Percentiles rank a stretch among this genome's conserved stretches.
These are phyloP conservation scores for Melanostigma gelatinosum DNA, from an alignment of 2,113 vertebrate species.

Conservation along the genomic window DNA sequence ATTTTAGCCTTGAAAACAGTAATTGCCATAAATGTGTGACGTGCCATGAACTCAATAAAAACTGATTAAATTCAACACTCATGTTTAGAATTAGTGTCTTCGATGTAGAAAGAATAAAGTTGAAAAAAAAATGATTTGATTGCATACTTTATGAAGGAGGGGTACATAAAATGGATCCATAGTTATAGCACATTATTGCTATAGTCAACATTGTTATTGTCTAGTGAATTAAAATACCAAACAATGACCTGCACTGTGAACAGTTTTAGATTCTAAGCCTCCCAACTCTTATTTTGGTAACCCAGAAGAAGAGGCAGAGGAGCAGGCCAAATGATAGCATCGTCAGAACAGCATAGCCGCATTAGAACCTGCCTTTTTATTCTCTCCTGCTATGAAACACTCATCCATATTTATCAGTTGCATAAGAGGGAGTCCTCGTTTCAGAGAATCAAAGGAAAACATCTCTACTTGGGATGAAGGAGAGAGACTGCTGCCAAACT, in stretches of 20 bases:
- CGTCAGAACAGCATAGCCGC: slow-evolving; percentile 39
- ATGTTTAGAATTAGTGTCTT: too few relatives aligned
- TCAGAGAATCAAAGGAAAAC: slow-evolving; percentile 45
- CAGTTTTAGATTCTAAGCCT: not conserved
- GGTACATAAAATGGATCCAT: too few relatives aligned
- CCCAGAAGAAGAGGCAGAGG: not conserved
- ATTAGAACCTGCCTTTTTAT: slow-evolving; percentile 36
- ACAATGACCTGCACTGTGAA: not conserved
- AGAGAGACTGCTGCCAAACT: slow-evolving; percentile 29
- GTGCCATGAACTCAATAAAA: too few relatives aligned
- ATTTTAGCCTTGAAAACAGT: too few relatives aligned
- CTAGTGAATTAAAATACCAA: slow-evolving; percentile 3
- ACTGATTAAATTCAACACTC: too few relatives aligned
- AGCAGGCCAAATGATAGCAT: slow-evolving; percentile 1
- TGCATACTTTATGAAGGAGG: too few relatives aligned
- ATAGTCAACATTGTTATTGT: not conserved
- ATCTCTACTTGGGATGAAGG: slow-evolving; percentile 39
- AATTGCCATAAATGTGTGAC: too few relatives aligned
- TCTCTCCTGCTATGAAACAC: slow-evolving; percentile 42
- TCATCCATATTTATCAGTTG: slow-evolving; percentile 71
- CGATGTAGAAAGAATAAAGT: too few relatives aligned
- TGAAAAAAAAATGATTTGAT: too few relatives aligned
- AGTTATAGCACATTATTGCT: not conserved
- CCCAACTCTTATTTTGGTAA: slow-evolving; percentile 3
- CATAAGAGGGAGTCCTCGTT: slow-evolving; percentile 41